Evolutionary conservation across 2,888 invertebrate species (phyloP).

Genomic region (Mythimna vitellina): DNA sequence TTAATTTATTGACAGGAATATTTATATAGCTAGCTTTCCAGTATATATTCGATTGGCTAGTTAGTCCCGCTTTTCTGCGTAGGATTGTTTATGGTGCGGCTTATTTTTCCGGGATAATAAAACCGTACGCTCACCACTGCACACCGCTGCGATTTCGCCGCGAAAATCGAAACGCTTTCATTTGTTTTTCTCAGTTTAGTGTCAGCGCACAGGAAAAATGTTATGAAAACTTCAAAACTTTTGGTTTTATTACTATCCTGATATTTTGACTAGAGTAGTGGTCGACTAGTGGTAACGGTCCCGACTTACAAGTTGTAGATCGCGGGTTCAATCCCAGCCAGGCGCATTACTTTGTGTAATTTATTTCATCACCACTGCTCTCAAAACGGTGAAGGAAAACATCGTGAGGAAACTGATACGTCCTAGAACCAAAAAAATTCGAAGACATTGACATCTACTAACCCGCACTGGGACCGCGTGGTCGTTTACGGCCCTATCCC

Average conservation of each 20-base stretch:
- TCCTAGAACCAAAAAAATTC: too few species aligned
- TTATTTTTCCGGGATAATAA: constrained; percentile 49
- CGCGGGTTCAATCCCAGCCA: too few species aligned
- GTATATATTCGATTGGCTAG: constrained; percentile 37
- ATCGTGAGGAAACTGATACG: too few species aligned
- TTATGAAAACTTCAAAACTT: not conserved
- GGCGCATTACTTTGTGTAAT: too few species aligned
- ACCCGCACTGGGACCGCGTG: too few species aligned
- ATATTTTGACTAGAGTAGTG: too few species aligned
- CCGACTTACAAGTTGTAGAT: too few species aligned
- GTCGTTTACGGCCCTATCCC: too few species aligned
- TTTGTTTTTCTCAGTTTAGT: not conserved
- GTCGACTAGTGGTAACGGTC: too few species aligned
- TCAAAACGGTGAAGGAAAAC: too few species aligned
- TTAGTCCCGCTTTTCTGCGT: constrained; percentile 55
- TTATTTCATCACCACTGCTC: too few species aligned
- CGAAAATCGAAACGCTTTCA: not conserved
- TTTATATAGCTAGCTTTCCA: constrained; percentile 50
- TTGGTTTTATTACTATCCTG: not conserved
- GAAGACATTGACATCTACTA: too few species aligned
- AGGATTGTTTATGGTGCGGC: constrained; percentile 39
- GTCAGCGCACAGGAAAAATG: not conserved
- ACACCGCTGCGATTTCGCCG: not conserved
- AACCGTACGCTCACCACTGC: not conserved
- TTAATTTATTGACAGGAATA: constrained; percentile 57